Base-by-base conservation (phyloP, 2,113 vertebrate genomes). In the Saguinus midas region DNA sequence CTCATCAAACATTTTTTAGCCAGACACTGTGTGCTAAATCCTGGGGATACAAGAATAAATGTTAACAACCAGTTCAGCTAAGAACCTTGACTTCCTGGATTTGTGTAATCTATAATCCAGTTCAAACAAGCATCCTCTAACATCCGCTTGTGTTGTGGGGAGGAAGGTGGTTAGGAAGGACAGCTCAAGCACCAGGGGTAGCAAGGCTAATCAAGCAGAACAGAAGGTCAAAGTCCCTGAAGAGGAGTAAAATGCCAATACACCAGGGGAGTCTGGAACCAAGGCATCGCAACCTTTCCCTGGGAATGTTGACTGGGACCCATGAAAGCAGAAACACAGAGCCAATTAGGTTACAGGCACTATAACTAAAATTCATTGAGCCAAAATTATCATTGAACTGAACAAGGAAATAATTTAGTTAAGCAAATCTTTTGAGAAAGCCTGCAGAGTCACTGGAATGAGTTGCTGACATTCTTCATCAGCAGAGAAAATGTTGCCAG, bases 401-500 rank as follows among this genome's bases (percentile, higher is more conserved):
- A 84, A 72, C 37, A 23, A 92, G 37, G 50, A 32, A 86, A 86
- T 66, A 81, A 79, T 76, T 78, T 61, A 75, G 64, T 72, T 89
- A 95, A 43, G 61, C 13, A 61, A 48, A 91, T 76, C 64, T 93
- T 95, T 90, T 12, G 35, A 80, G 82, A 86, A 93, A 64, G 89
- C 57, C 76, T 25, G 14, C 21, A 81, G 52, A 91, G 43, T 89
- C 37, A 6, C 68, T 78, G 58, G 81, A 70, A 79, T 43, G 25
- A 20, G 40, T 61, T 72, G 16, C 25, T 84, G 70, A 78, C 55
- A 78, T 80, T 80, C 32, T 78, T 43, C 72, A 64, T 72, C 43
- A 91, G 70, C 48, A 48, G 45, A 76, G 88, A 70, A 85, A n/a
- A 50, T 83, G 57, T n/a, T 57, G n/a, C 81, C 58, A 90, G 43